phyloP scores from a whole-genome alignment of 2,797 vertebrate genomes.

The Aldrovandia affinis region DNA sequence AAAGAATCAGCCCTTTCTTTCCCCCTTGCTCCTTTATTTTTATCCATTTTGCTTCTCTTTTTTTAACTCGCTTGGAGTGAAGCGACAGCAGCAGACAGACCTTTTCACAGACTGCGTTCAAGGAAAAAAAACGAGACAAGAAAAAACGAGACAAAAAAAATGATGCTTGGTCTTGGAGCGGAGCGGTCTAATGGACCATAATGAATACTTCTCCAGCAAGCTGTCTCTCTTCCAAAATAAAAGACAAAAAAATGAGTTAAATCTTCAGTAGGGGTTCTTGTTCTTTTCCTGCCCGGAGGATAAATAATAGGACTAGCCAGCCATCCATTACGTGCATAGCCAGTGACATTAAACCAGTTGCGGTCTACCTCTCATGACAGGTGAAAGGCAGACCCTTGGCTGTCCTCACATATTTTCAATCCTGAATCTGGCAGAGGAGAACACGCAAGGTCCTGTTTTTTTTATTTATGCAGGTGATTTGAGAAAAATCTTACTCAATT shows the following conservation, averaged over 20 bases:
- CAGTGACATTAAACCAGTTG: neutral
- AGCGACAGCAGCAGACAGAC: neutral
- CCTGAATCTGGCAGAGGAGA: neutral
- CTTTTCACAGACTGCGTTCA: slow-evolving; percentile 5
- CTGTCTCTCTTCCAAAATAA: slow-evolving; percentile 16
- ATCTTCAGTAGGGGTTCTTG: neutral
- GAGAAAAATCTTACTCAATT: neutral
- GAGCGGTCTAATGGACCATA: slow-evolving; percentile 20
- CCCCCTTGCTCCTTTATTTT: neutral
- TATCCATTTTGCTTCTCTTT: neutral
- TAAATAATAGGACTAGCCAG: neutral
- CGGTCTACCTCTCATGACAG: neutral
- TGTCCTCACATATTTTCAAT: neutral
- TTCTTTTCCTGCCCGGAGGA: neutral
- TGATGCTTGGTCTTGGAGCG: slow-evolving; percentile 23
- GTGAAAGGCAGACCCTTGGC: neutral
- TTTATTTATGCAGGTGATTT: neutral
- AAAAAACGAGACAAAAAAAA: neutral
- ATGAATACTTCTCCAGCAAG: slow-evolving; percentile 20
- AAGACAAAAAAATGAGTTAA: neutral
- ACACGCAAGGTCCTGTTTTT: neutral
- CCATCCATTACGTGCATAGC: slow-evolving; percentile 14
- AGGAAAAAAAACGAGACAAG: neutral
- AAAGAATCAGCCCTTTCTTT: slow-evolving; percentile 43
- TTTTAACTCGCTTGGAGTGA: slow-evolving; percentile 11